A percentile compares a stretch with the other conserved stretches of the same genome.
Evolutionary conservation across 2,797 vertebrate genomes (phyloP).

Genomic region (Discoglossus pictus): DNA sequence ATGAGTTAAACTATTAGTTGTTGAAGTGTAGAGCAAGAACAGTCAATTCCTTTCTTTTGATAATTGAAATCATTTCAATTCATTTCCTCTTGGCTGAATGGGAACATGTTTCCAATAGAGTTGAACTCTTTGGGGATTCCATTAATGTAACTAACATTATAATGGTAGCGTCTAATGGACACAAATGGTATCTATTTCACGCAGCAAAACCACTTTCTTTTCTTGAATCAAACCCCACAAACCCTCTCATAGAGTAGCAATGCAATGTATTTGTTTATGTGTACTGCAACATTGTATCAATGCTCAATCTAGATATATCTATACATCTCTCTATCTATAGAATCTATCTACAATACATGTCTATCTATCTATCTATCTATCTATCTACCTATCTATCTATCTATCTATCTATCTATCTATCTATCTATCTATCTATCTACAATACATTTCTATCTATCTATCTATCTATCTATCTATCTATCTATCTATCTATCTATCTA

Average conservation of each 20-base stretch:
- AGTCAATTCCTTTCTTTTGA: slow-evolving; percentile 52
- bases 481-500: no score
- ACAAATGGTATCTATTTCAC: slow-evolving; percentile 70
- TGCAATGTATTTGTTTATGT: slow-evolving; percentile 65
- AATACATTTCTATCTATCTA: no score
- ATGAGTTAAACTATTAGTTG: slow-evolving; percentile 58
- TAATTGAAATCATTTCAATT: slow-evolving; percentile 75
- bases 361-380: no score
- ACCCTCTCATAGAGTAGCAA: slow-evolving; percentile 36
- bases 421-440: no score
- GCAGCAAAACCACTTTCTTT: slow-evolving; percentile 66
- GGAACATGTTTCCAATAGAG: slow-evolving; percentile 68
- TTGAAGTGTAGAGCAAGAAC: slow-evolving; percentile 58
- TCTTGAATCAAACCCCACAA: slow-evolving; percentile 51
- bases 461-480: no score
- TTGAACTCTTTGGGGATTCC: slow-evolving; percentile 71
- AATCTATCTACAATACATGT: no score
- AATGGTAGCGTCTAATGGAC: slow-evolving; percentile 71
- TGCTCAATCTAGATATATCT: no score
- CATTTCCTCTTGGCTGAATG: slow-evolving; percentile 68
- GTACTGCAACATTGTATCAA: slow-evolving; percentile 65
- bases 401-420: no score
- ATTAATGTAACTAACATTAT: slow-evolving; percentile 66
- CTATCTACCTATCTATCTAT: no score
- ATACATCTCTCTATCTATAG: no score